These are phyloP conservation scores for Mythimna albipuncta DNA, from an alignment of 2,888 invertebrate genomes.

Conservation along the genomic window DNA sequence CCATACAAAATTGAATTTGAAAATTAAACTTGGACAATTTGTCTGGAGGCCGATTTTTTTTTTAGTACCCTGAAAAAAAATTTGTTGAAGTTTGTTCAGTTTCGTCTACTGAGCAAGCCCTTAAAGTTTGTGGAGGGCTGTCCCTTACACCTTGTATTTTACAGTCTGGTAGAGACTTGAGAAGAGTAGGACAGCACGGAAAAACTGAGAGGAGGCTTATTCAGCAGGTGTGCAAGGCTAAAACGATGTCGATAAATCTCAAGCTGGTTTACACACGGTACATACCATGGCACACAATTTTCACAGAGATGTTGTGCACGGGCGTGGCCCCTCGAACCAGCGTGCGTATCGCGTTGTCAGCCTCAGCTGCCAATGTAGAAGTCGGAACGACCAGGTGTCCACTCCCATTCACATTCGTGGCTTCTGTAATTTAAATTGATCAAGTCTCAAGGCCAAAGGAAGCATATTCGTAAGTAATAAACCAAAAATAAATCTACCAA, in stretches of 20 bases:
- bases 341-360: slow-evolving; percentile 52
- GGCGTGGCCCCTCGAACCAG: slow-evolving; percentile 69
- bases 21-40: no score
- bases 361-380: slow-evolving; percentile 78
- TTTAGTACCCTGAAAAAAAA: no score
- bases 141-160: neutral
- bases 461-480: neutral
- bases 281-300: slow-evolving; percentile 68
- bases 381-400: slow-evolving; percentile 79
- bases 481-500: neutral
- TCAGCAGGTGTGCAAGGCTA: neutral
- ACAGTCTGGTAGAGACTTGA: neutral
- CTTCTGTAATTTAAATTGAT: slow-evolving; percentile 62
- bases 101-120: no score
- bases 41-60: no score
- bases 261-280: neutral
- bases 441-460: neutral
- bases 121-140: no score
- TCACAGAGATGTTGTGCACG: slow-evolving; percentile 67
- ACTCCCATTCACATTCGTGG: slow-evolving; percentile 81
- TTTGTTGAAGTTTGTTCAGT: no score
- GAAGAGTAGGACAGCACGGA: neutral
- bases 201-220: neutral
- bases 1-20: no score
- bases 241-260: neutral